Base-by-base conservation (phyloP, 2,113 vertebrate genomes). In the Macquaria ambigua region DNA sequence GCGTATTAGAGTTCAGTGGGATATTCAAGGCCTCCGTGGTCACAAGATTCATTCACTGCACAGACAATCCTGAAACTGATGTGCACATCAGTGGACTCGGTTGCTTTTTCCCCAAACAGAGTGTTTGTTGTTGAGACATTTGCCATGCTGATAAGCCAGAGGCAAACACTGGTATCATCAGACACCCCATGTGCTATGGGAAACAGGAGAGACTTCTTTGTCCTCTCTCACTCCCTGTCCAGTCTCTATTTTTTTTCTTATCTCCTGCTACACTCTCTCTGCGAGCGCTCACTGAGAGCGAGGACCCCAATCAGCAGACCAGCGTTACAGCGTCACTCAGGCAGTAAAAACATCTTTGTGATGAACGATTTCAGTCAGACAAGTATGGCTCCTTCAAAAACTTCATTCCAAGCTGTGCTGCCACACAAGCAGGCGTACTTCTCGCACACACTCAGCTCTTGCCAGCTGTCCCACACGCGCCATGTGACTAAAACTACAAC, bases 111-210 rank as follows among this genome's bases (percentile, higher is more conserved):
- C 74, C 69, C 48, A 81, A 81, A 95, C 91, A 94, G 89, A 92
- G 74, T 82, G 87, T 88, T 93, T 94, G 91, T 95, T 95, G 93
- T 94, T 91, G 75, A 85, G 83, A 56, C 83, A 79, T 92, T 93
- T 75, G 64, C 79, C 80, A 86, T 50, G 83, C 91, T 89, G 92
- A 90, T 90, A 87, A 88, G 92, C 95, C 88, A 28, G 82, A 86
- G 91, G 95, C 93, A 37, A 91, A 82, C 61, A n/a, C 63, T 86
- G 84, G 77, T 91, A 93, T 95, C 94, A 95, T 92, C 95, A 95
- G 95, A 95, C 88, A 90, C 90, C 90, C 91, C 92, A 86, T 95
- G 93, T 92, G 92, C 92, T 89, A 16, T 89, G 82, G 77, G 72
- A 83, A 93, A 61, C 79, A 82, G 89, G 74, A 89, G 81, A 86